Percentiles rank a stretch among this genome's conserved stretches.
These are phyloP conservation scores for Coptodon rendalli DNA, from an alignment of 2,113 vertebrate species.

Conservation along the genomic window DNA sequence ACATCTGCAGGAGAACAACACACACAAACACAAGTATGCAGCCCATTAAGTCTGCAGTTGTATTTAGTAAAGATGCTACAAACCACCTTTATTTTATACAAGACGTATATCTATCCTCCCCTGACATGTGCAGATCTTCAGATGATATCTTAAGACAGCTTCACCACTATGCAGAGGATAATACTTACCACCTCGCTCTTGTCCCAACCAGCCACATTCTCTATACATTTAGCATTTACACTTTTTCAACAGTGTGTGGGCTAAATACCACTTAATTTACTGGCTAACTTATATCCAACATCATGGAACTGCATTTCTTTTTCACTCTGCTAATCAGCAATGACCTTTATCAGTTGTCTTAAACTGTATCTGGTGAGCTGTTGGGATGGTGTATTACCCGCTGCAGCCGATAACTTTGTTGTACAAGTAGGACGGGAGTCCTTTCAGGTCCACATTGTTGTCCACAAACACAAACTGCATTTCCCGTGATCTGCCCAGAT, in stretches of 20 bases:
- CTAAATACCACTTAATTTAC: accelerated
- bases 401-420: slow-evolving; percentile 96
- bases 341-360: neutral
- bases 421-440: slow-evolving; percentile 90
- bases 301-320: neutral
- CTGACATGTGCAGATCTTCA: neutral
- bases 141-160: neutral
- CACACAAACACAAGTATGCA: neutral
- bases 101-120: neutral
- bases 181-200: neutral
- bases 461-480: slow-evolving; percentile 97
- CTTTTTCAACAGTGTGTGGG: neutral
- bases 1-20: slow-evolving; percentile 72
- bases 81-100: neutral
- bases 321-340: neutral
- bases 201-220: neutral
- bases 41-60: neutral
- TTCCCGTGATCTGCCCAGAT: slow-evolving; percentile 90
- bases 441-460: slow-evolving; percentile 87
- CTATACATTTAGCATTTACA: neutral
- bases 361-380: neutral
- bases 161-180: neutral
- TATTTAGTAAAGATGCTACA: neutral
- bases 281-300: neutral
- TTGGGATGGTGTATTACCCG: slow-evolving; percentile 66